Percentiles rank a stretch among this genome's conserved stretches.
Evolutionary conservation across 2,113 vertebrate species (phyloP).

Genomic region (Sinocyclocheilus anshuiensis): DNA sequence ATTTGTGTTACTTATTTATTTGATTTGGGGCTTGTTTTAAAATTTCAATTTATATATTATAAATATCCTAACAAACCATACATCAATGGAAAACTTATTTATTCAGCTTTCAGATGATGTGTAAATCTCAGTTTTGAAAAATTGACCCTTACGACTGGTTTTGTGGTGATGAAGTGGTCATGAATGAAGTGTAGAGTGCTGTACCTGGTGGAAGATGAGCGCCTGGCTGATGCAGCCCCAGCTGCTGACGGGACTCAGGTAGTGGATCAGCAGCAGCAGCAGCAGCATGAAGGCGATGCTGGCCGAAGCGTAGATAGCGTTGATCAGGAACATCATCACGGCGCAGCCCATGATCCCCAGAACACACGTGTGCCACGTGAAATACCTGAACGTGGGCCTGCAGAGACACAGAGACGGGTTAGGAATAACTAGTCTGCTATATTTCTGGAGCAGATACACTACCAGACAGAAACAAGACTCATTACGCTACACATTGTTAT

Average conservation of each 20-base stretch:
- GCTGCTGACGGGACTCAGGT: constrained; percentile 87
- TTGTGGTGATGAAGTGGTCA: too few relatives aligned
- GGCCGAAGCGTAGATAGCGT: constrained; percentile 85
- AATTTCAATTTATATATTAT: too few relatives aligned
- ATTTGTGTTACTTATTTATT: too few relatives aligned
- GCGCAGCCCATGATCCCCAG: constrained; percentile 86
- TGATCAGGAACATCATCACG: constrained; percentile 92
- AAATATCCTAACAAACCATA: too few relatives aligned
- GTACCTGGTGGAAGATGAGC: constrained; percentile 92
- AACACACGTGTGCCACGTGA: constrained; percentile 89
- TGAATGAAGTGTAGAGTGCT: too few relatives aligned
- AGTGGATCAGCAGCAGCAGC: constrained; percentile 87
- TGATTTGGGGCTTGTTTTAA: too few relatives aligned
- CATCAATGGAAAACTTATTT: too few relatives aligned
- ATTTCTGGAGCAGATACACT: background rate
- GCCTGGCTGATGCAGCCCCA: constrained; percentile 95
- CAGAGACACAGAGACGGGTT: constrained; percentile 12
- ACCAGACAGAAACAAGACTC: too few relatives aligned
- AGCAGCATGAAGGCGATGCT: constrained; percentile 88
- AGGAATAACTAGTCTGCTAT: background rate
- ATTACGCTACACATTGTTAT: too few relatives aligned
- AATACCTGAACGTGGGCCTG: constrained; percentile 90
- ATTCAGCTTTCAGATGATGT: too few relatives aligned
- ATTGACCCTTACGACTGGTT: too few relatives aligned
- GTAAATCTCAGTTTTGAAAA: too few relatives aligned